Base-by-base conservation (phyloP, 2,888 invertebrate genomes). In the Cheilosia pagana region DNA sequence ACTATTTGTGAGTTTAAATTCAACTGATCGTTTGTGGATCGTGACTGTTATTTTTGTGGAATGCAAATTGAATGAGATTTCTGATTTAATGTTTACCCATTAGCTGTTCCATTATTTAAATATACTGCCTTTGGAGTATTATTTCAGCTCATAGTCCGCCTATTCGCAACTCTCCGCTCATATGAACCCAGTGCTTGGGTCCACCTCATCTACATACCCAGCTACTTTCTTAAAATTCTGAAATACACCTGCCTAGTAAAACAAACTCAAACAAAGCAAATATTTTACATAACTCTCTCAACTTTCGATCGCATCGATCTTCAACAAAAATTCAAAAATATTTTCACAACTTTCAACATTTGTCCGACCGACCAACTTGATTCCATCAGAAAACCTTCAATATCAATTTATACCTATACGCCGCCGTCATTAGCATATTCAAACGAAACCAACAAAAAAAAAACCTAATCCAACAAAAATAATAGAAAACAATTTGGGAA, bases 341-440 rank as follows among this genome's bases (percentile, higher is more conserved):
- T 67, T 52, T 53, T 67, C 53, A 41, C 21, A 65, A 65, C 41
- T 53, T 19, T 21, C 14, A 53, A 41, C 19, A 50, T 23, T 23
- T 14, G 25, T 16, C 5, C 16, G 6, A 41, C 10, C n/a, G n/a
- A 53, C 41, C 1, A 52, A 43, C 25, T 16, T 2, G 23, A 12
- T 3, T 48, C 19, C 12, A 14, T 4, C 14, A 43, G 28, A 43
- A 43, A 43, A 43, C 6, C 14, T 16, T 65, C 31, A 43, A 28
- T 43, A 19, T 1, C 2, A 4, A 23, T 16, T 6, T 48, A 50
- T 35, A 12, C 23, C 14, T 28, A 52, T 21, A n/a, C 4, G 8
- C 28, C 14, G 19, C 28, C 14, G 19, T 41, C 21, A 67, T 68
- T 55, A 28, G n/a, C 43, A 43, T 68, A 50, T 55, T 19, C 5